Conservation (phyloP, 2,888 invertebrate species). For the Lochmaea capreae region DNA sequence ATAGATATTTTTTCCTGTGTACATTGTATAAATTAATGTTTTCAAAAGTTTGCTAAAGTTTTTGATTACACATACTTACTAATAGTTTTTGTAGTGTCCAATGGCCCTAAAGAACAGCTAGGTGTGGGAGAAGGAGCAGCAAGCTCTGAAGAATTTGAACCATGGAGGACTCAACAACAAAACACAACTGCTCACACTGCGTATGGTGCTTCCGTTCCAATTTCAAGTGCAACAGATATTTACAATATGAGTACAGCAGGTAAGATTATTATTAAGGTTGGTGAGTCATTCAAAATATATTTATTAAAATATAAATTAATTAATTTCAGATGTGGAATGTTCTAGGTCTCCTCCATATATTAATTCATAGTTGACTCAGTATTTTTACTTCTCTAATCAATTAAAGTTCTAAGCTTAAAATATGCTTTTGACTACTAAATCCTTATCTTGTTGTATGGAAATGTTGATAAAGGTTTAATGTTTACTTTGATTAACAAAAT, state of each 20-base stretch:
- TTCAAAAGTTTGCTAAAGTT: no score
- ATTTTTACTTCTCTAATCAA: neutral
- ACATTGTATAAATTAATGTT: no score
- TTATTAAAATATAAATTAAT: neutral
- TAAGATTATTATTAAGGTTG: conserved; percentile 31
- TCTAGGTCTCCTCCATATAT: no score
- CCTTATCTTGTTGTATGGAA: neutral
- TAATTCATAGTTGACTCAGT: no score
- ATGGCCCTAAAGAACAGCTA: conserved; percentile 84
- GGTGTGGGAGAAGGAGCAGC: conserved; percentile 74
- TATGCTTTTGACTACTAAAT: neutral
- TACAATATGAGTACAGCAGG: conserved; percentile 75
- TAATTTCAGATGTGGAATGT: neutral
- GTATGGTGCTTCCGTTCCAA: conserved; percentile 68
- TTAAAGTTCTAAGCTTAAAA: neutral
- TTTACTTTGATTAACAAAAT: neutral
- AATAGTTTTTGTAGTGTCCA: conserved; percentile 69
- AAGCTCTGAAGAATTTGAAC: conserved; percentile 75
- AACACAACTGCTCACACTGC: conserved; percentile 68
- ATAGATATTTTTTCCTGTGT: no score
- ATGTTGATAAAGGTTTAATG: neutral
- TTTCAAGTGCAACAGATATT: conserved; percentile 78
- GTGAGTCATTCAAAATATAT: neutral
- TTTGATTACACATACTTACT: no score
- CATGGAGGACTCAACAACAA: conserved; percentile 81